phyloP scores from a whole-genome alignment of 2,113 vertebrate species.

The Sturnira hondurensis region DNA sequence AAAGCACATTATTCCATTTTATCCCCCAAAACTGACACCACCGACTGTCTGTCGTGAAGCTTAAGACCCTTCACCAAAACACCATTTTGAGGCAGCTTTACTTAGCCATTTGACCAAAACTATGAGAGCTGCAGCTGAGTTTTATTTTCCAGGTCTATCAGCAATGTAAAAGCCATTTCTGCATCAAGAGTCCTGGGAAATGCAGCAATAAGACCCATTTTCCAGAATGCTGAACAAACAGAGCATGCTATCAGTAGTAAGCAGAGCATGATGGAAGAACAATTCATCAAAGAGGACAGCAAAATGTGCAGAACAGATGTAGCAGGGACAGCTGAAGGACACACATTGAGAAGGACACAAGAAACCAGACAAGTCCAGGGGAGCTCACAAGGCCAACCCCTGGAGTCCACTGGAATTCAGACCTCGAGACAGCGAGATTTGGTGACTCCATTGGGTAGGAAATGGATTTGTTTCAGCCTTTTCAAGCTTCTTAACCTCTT shows the following conservation, averaged over 20 bases:
- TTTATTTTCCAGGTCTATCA: slow-evolving; percentile 79
- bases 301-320: slow-evolving; percentile 82
- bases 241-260: slow-evolving; percentile 74
- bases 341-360: background rate
- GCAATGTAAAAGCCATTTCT: slow-evolving; percentile 55
- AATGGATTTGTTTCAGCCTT: background rate
- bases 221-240: slow-evolving; percentile 54
- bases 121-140: slow-evolving; percentile 61
- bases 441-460: slow-evolving; percentile 25
- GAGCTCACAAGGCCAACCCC: background rate
- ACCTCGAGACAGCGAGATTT: background rate
- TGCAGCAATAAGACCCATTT: slow-evolving; percentile 35
- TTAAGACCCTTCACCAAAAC: background rate
- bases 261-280: slow-evolving; percentile 72
- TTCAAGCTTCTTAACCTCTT: background rate
- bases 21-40: background rate
- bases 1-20: background rate
- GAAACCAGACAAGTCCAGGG: background rate
- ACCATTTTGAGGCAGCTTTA: background rate
- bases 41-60: background rate
- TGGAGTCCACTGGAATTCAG: background rate
- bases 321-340: background rate
- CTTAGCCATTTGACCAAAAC: background rate
- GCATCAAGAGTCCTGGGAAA: slow-evolving; percentile 64
- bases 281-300: slow-evolving; percentile 77